A percentile compares a stretch with the other conserved stretches of the same genome.
Evolutionary conservation across 2,888 invertebrate genomes (phyloP).

Genomic region (Epinotia demarniana): DNA sequence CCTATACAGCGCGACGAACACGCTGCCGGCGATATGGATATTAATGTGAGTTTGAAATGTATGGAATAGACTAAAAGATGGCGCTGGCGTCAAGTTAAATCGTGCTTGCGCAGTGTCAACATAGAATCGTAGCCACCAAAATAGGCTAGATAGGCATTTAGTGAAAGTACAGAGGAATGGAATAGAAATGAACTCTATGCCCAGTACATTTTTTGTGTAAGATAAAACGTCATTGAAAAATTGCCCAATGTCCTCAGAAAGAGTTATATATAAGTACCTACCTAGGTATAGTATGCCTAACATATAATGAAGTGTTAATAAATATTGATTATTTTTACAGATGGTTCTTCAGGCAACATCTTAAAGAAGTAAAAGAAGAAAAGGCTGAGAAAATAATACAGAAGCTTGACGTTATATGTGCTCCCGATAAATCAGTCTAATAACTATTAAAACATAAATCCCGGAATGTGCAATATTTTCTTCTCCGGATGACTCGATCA

Average conservation of each 20-base stretch:
- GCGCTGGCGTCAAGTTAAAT: background rate
- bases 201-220: too few species aligned
- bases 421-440: constrained; percentile 27
- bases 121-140: too few species aligned
- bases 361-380: constrained; percentile 53
- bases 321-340: constrained; percentile 58
- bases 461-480: background rate
- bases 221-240: too few species aligned
- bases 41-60: constrained; percentile 64
- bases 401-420: constrained; percentile 30
- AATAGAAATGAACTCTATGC: too few species aligned
- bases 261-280: too few species aligned
- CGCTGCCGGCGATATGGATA: constrained; percentile 66
- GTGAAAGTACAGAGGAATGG: too few species aligned
- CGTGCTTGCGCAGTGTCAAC: background rate
- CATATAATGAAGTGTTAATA: too few species aligned
- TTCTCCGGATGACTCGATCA: too few species aligned
- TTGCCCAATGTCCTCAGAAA: too few species aligned
- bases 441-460: background rate
- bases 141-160: too few species aligned
- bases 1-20: constrained; percentile 71
- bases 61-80: background rate
- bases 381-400: constrained; percentile 14
- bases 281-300: too few species aligned
- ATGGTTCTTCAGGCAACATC: constrained; percentile 69